Evolutionary conservation across 2,888 invertebrate genomes (phyloP).

Genomic region (Blastobasis lacticolella): DNA sequence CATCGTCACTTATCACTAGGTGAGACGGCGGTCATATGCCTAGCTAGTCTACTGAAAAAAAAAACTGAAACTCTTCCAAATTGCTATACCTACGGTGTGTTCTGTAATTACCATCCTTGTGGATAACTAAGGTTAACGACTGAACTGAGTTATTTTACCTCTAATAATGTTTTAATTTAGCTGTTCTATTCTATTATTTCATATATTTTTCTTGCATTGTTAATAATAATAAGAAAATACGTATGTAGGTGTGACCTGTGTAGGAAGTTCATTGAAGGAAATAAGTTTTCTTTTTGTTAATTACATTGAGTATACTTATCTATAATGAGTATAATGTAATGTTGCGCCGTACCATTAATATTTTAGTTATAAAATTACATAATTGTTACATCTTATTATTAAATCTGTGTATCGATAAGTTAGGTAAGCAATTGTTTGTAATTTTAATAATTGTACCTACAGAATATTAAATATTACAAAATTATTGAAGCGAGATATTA

Average conservation of each 20-base stretch:
- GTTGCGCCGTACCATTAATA: constrained; percentile 29
- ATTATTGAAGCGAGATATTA: constrained; percentile 28
- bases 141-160: too few relatives aligned
- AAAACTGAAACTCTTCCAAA: too few relatives aligned
- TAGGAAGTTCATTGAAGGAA: background rate
- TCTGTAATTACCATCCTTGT: too few relatives aligned
- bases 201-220: background rate
- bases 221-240: background rate
- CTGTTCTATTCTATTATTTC: too few relatives aligned
- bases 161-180: too few relatives aligned
- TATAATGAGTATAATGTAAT: background rate
- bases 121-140: too few relatives aligned
- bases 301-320: constrained; percentile 19
- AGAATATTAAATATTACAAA: constrained; percentile 38
- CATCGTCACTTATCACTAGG: too few relatives aligned
- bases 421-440: constrained; percentile 54
- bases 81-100: too few relatives aligned
- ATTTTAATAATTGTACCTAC: background rate
- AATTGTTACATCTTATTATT: constrained; percentile 6
- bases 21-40: too few relatives aligned
- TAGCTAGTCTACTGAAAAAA: too few relatives aligned
- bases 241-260: background rate
- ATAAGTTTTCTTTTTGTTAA: constrained; percentile 20
- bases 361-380: constrained; percentile 22
- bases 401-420: constrained; percentile 52